These are phyloP conservation scores for Onychomys leucogaster DNA, from an alignment of 2,797 vertebrate genomes.

Conservation along the genomic window DNA sequence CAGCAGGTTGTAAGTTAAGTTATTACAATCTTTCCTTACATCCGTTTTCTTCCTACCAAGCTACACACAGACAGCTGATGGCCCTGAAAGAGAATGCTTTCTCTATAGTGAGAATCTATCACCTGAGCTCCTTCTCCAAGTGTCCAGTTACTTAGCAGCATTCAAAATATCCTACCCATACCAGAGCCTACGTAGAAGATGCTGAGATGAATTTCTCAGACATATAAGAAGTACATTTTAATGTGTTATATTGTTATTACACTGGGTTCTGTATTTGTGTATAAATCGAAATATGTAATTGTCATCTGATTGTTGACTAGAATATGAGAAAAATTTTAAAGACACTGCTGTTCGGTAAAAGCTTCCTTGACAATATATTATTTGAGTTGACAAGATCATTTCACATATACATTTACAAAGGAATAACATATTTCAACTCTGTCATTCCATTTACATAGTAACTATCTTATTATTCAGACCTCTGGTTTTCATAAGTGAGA, in stretches of 20 bases:
- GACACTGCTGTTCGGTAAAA: not conserved
- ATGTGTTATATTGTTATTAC: not conserved
- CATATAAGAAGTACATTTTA: not conserved
- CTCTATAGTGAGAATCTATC: constrained; percentile 40
- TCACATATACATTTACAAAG: not conserved
- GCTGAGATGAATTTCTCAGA: not conserved
- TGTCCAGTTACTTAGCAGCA: constrained; percentile 24
- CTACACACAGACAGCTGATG: not conserved
- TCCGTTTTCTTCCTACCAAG: constrained; percentile 57
- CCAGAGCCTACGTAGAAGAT: not conserved
- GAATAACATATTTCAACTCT: not conserved
- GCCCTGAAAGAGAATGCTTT: constrained; percentile 20
- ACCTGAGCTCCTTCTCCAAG: not conserved
- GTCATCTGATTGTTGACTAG: not conserved
- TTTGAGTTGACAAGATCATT: not conserved
- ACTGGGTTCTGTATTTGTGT: not conserved
- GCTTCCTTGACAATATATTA: constrained; percentile 21
- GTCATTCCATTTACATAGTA: constrained; percentile 11
- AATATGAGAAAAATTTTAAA: not conserved
- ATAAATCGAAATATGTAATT: not conserved
- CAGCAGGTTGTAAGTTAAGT: constrained; percentile 71
- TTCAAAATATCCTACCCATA: not conserved
- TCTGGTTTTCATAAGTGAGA: not conserved
- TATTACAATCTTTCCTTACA: constrained; percentile 56
- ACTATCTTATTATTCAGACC: constrained; percentile 11